Evolutionary conservation across 2,888 invertebrate species (phyloP), one percentile per base, ranked within the genome.

Genomic region (Cryptus viduatorius): DNA sequence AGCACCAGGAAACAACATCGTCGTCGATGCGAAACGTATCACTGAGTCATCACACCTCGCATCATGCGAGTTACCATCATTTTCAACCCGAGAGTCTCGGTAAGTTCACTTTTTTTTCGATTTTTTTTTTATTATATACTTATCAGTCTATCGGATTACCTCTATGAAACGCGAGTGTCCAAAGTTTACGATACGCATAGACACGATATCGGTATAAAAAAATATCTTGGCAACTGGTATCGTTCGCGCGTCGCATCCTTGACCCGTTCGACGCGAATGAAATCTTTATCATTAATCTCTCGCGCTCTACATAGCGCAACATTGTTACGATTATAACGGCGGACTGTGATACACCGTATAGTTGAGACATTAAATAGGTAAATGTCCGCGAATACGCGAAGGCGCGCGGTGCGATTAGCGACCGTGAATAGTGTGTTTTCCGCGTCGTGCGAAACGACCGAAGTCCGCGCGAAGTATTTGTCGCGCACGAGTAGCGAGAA

Each of bases 1-100:
- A 96, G 90, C 96, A 96, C 89, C 95, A 95, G 53, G 94, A 95
- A 83, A 94, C 87, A 77, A 87, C 95, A 42, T 95, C 94, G 73
- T 95, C 95, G 61, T 95, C 95, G 59, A 92, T 92, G 90, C 90
- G 93, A 85, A 93, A 93, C 88, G 92, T 93, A 81, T 93, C 93
- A 81, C 86, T 91, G 88, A 92, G 92, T 91, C 92, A 91, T 91
- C 92, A 91, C 89, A 92, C 92, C 61, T 92, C 92, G 71, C 91
- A 92, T 84, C 93, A 93, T 79, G 91, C 93, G 42, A 92, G 92
- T 82, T 93, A 93, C 88, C 93, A 93, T 89, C 93, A 93, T 82
- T 93, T 93, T 76, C 93, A 93, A 75, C 93, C 93, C 42, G 93
- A 93, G 84, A 91, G 84, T 88, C 89, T 93, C 72, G 92, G 93